phyloP scores from a whole-genome alignment of 2,888 invertebrate species.

The Phortica magna region DNA sequence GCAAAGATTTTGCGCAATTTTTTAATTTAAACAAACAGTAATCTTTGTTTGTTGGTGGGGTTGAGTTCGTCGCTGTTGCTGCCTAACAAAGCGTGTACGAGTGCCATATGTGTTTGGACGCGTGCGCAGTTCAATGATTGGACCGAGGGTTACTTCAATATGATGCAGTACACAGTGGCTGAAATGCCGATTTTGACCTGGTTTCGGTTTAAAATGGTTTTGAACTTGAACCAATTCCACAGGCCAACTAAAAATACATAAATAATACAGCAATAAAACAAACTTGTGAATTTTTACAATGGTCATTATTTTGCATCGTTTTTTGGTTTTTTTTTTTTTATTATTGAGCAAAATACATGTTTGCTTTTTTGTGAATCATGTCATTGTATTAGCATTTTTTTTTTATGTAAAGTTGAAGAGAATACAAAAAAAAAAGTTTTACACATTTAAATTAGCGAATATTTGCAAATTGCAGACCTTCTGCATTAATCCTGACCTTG shows the following conservation, averaged over 20 bases:
- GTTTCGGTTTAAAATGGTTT: slow-evolving; percentile 53
- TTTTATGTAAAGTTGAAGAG: slow-evolving; percentile 4
- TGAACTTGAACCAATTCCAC: slow-evolving; percentile 67
- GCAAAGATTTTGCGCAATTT: neutral
- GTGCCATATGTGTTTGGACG: neutral
- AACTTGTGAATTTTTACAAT: slow-evolving; percentile 11
- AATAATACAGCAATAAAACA: slow-evolving; percentile 30
- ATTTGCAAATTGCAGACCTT: slow-evolving; percentile 61
- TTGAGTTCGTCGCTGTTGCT: neutral
- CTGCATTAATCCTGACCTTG: slow-evolving; percentile 3
- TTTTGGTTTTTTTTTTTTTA: slow-evolving; percentile 36
- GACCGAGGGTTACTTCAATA: neutral
- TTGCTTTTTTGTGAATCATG: slow-evolving; percentile 36
- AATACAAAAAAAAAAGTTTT: slow-evolving; percentile 20
- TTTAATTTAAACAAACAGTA: slow-evolving; percentile 12
- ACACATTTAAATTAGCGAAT: slow-evolving; percentile 64
- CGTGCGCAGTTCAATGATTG: neutral
- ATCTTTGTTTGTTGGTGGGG: neutral
- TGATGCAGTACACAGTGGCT: neutral
- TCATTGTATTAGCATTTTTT: slow-evolving; percentile 30
- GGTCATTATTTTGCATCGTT: slow-evolving; percentile 32
- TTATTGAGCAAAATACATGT: slow-evolving; percentile 43
- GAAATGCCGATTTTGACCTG: slow-evolving; percentile 53
- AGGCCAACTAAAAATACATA: slow-evolving; percentile 31
- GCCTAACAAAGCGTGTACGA: neutral